Evolutionary conservation across 1,140 invertebrate species (phyloP), one percentile per base, ranked within the genome.

Genomic region (Apis laboriosa): DNA sequence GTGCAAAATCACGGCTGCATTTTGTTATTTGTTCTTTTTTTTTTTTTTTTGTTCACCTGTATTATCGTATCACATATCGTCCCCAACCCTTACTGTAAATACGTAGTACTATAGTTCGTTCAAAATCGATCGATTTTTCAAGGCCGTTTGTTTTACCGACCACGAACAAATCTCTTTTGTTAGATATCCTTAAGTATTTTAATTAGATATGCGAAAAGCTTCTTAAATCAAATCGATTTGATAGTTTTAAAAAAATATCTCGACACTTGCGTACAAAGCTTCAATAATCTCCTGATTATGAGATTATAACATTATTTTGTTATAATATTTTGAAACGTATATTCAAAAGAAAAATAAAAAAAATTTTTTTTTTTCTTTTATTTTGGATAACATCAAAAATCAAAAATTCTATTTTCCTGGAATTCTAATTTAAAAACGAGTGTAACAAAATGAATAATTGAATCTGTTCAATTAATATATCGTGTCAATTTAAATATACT

Each of bases 1-100:
- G 89, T 90, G 86, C 79, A 24, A 93, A 92, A 91, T 85, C 84
- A 89, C 80, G 84, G 77, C 83, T 91, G 90, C 89, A 92, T 92
- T 93, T 92, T 90, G 86, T 93, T 89, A 88, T 91, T 92, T 91
- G 49, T 88, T 90, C 85, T 89, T 90, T 63, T 85, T 77, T n/a
- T 55, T 43, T 43, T 43, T 43, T 43, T 43, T 43, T 43, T 24
- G 53, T 87, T 77, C 84, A 84, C 68, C 28, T 80, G 67, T 83
- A 70, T 43, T 43, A 43, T 84, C 53, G 43, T 83, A 61, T 88
- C 74, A 53, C 73, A 9, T 67, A 61, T 68, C 19, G 19, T 60
- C 19, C 63, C 75, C 21, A 34, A 34, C 77, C 72, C 43, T 58
- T 8, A 58, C 73, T 87, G 80, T 86, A 85, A 76, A 85, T 82